Percentiles rank a stretch among this genome's conserved stretches.
phyloP scores from a whole-genome alignment of 1,140 invertebrate genomes.

The Bombus picipes region DNA sequence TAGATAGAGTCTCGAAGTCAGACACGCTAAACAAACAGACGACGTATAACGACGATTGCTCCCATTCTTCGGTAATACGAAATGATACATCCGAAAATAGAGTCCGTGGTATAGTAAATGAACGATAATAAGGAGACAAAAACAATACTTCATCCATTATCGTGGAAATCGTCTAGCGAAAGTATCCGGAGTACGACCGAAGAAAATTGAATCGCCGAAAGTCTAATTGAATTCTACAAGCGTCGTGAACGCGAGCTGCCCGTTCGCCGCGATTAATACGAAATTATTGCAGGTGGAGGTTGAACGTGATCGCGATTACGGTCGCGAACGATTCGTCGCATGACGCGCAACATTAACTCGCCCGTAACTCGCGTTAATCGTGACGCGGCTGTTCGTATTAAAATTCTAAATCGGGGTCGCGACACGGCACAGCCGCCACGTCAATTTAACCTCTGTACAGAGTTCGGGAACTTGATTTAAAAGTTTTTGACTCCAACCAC shows the following conservation, averaged over 20 bases:
- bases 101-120: too few relatives aligned
- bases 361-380: conserved; percentile 9
- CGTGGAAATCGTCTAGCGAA: too few relatives aligned
- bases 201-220: too few relatives aligned
- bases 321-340: not conserved
- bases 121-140: too few relatives aligned
- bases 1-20: too few relatives aligned
- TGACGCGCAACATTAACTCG: not conserved
- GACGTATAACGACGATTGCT: too few relatives aligned
- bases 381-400: conserved; percentile 22
- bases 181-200: too few relatives aligned
- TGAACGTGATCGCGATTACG: not conserved
- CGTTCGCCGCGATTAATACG: conserved; percentile 14
- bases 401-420: conserved; percentile 19
- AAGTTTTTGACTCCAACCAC: conserved; percentile 17
- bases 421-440: not conserved
- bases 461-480: conserved; percentile 46
- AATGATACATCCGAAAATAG: too few relatives aligned
- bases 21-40: too few relatives aligned
- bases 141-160: too few relatives aligned
- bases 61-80: too few relatives aligned
- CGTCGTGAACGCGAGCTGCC: not conserved
- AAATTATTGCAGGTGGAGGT: conserved; percentile 8
- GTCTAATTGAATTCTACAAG: not conserved
- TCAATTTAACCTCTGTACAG: conserved; percentile 36